phyloP scores from a whole-genome alignment of 2,888 invertebrate species.

The Noctua janthe region DNA sequence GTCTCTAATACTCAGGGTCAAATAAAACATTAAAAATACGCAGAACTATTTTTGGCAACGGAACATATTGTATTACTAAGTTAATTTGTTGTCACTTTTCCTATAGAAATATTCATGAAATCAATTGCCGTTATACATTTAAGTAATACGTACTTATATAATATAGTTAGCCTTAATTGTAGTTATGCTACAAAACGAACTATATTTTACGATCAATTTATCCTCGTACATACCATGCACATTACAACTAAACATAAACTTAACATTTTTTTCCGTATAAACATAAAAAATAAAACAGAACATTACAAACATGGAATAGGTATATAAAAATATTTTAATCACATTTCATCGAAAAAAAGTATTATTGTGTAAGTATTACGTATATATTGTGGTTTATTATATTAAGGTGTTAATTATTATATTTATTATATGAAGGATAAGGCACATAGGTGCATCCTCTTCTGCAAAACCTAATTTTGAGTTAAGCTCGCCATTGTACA shows the following conservation, averaged over 20 bases:
- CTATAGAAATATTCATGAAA: neutral
- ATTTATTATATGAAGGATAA: no score
- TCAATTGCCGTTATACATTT: neutral
- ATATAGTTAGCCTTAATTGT: neutral
- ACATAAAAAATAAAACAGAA: neutral
- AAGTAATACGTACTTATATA: neutral
- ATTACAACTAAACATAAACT: neutral
- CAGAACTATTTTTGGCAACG: neutral
- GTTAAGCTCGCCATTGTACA: no score
- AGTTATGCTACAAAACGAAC: neutral
- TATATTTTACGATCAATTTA: slow-evolving; percentile 3
- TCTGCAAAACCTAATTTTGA: no score
- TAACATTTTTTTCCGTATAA: neutral
- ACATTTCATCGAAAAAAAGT: neutral
- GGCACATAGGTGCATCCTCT: no score
- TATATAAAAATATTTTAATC: neutral
- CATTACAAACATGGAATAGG: neutral
- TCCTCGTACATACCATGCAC: neutral
- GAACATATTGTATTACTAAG: no score
- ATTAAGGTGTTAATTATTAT: no score
- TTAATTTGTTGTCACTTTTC: neutral
- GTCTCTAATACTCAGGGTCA: neutral
- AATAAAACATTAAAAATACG: neutral
- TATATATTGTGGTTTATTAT: no score
- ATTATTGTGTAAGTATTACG: no score